These are phyloP conservation scores for Argynnis bischoffii DNA, from an alignment of 2,888 invertebrate genomes.

Conservation along the genomic window DNA sequence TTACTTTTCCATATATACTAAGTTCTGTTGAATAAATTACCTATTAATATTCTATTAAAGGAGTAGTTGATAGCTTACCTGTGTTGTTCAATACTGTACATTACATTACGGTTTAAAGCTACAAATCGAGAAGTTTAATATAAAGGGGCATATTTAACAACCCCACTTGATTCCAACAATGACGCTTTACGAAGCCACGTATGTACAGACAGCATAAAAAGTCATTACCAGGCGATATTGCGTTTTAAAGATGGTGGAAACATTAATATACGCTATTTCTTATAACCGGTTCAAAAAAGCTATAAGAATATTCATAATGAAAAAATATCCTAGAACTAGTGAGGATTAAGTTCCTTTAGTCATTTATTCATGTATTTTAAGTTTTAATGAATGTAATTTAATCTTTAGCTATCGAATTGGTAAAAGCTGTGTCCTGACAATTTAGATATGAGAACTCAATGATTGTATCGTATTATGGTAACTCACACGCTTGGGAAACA, in stretches of 20 bases:
- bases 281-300: slow-evolving; percentile 12
- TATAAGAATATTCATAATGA: neutral
- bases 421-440: too few species aligned
- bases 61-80: neutral
- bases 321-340: slow-evolving; percentile 10
- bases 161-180: neutral
- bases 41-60: slow-evolving; percentile 9
- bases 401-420: too few species aligned
- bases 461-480: too few species aligned
- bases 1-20: too few species aligned
- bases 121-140: neutral
- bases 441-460: too few species aligned
- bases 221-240: slow-evolving; percentile 24
- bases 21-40: neutral
- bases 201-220: slow-evolving; percentile 17
- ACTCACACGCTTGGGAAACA: too few species aligned
- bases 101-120: neutral
- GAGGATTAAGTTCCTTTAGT: slow-evolving; percentile 3
- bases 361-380: neutral
- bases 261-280: slow-evolving; percentile 10
- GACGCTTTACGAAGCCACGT: neutral
- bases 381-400: neutral
- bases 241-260: slow-evolving; percentile 23
- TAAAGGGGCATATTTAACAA: neutral
- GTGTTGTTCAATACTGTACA: neutral